These are phyloP conservation scores for Spinus olivaceus DNA, from an alignment of 2,797 vertebrate species.

Conservation along the genomic window DNA sequence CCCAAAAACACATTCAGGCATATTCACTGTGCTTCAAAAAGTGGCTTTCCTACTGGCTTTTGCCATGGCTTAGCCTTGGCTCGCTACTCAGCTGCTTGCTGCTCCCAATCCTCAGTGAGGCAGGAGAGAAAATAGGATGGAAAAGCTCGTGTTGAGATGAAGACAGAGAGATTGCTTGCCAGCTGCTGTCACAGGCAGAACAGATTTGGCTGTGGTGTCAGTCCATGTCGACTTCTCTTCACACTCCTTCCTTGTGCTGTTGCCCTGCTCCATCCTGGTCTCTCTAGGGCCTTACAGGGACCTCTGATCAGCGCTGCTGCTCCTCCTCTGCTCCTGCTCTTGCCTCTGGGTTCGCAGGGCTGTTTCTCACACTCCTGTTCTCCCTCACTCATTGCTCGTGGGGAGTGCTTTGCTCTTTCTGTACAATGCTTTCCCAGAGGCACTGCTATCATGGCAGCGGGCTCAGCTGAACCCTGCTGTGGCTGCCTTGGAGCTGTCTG, in stretches of 20 bases:
- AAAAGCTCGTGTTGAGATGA: background rate
- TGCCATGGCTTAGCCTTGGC: background rate
- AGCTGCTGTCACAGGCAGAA: accelerated
- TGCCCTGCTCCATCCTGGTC: background rate
- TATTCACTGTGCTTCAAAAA: background rate
- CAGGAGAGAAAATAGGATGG: background rate
- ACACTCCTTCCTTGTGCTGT: accelerated
- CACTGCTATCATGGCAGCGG: accelerated
- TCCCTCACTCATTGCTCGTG: accelerated
- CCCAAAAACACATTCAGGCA: background rate
- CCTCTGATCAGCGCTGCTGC: background rate
- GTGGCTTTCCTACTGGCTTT: background rate
- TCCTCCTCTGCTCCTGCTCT: background rate
- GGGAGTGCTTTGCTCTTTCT: background rate
- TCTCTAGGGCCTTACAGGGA: background rate
- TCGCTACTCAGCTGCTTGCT: background rate
- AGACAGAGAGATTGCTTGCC: background rate
- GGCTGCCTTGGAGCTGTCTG: background rate
- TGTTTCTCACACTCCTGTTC: background rate
- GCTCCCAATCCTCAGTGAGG: background rate
- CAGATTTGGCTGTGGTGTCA: accelerated
- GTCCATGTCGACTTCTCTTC: background rate
- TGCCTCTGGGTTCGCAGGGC: accelerated
- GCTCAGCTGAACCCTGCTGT: background rate
- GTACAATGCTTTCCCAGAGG: background rate